Evolutionary conservation across 2,797 vertebrate genomes (phyloP).

Genomic region (Hypotaenidia philippensis): DNA sequence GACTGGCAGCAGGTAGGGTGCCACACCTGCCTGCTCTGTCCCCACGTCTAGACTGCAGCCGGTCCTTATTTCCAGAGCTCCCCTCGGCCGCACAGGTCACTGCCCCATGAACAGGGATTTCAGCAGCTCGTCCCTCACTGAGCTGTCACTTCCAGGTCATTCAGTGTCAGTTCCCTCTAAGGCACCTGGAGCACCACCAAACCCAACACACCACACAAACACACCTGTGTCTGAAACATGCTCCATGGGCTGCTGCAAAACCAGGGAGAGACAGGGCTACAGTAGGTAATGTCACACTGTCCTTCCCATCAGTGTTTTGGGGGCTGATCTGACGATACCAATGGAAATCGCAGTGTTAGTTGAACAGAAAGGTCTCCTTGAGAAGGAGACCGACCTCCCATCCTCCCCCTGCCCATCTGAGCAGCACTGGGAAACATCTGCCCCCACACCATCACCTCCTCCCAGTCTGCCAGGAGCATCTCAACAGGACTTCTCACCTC

Average conservation of each 20-base stretch:
- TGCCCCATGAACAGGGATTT: neutral
- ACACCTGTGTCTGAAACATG: neutral
- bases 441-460: neutral
- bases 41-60: neutral
- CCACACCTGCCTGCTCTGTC: neutral
- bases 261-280: neutral
- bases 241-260: neutral
- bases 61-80: neutral
- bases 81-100: neutral
- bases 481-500: neutral
- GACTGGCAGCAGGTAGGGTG: neutral
- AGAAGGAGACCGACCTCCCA: neutral
- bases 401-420: neutral
- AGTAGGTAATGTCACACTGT: conserved; percentile 46
- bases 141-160: neutral
- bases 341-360: neutral
- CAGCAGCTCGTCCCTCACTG: neutral
- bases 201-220: neutral
- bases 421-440: neutral
- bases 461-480: neutral
- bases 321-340: neutral
- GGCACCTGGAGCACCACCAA: neutral
- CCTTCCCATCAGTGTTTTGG: neutral
- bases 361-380: neutral
- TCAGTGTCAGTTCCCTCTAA: neutral